Percentiles rank a stretch among this genome's conserved stretches.
phyloP scores from a whole-genome alignment of 2,113 vertebrate genomes.

The Ammodytes marinus region DNA sequence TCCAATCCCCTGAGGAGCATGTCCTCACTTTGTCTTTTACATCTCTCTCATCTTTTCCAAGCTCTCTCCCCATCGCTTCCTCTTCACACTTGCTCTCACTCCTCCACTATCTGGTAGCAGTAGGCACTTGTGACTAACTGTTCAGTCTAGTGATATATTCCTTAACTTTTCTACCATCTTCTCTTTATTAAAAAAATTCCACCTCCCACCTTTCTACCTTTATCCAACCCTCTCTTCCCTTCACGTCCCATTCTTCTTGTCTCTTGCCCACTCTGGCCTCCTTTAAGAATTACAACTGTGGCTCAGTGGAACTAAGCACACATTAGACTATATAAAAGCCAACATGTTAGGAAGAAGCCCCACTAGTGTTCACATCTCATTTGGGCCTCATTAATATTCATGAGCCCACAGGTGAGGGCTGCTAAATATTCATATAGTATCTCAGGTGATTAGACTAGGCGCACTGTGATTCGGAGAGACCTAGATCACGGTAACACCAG shows the following conservation, averaged over 20 bases:
- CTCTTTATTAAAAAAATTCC: conserved; percentile 18
- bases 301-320: conserved; percentile 48
- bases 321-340: conserved; percentile 43
- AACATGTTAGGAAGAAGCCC: conserved; percentile 47
- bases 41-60: conserved; percentile 64
- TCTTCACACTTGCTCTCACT: conserved; percentile 13
- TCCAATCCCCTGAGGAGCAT: conserved; percentile 65
- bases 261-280: conserved; percentile 9
- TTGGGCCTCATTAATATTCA: conserved; percentile 75
- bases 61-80: conserved; percentile 20
- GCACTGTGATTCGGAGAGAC: conserved; percentile 48
- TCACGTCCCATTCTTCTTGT: conserved; percentile 1
- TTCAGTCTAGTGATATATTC: conserved; percentile 42
- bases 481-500: conserved; percentile 12
- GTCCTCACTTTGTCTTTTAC: conserved; percentile 72
- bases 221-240: conserved; percentile 30
- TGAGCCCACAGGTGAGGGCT: conserved; percentile 55
- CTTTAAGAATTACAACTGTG: conserved; percentile 43
- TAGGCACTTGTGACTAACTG: conserved; percentile 49
- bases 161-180: conserved; percentile 50
- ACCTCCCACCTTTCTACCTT: neutral
- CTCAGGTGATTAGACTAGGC: conserved; percentile 59
- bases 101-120: conserved; percentile 1
- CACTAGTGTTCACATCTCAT: conserved; percentile 51
- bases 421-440: conserved; percentile 71